Conservation (phyloP, 2,797 vertebrate species). For the Anguilla marmorata region DNA sequence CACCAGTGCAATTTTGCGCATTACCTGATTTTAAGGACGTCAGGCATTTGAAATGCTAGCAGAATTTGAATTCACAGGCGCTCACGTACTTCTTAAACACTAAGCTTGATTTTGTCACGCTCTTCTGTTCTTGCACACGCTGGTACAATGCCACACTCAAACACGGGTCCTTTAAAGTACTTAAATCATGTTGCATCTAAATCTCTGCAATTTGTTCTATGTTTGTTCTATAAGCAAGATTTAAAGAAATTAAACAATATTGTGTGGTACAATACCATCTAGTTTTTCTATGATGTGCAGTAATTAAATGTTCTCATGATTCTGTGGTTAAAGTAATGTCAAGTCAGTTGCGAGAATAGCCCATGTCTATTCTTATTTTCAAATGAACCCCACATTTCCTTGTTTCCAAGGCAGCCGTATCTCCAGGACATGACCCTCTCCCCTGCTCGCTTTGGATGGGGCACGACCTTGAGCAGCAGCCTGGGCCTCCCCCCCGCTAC, state of each 20-base stretch:
- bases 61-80: background rate
- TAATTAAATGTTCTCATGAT: background rate
- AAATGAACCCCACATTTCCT: background rate
- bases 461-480: constrained; percentile 39
- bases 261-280: no score
- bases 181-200: background rate
- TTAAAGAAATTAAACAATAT: background rate
- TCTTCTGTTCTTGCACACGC: background rate
- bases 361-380: background rate
- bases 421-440: constrained; percentile 24
- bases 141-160: background rate
- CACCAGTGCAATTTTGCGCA: background rate
- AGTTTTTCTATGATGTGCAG: no score
- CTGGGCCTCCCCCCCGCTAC: constrained; percentile 26
- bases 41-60: background rate
- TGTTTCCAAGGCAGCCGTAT: constrained; percentile 27
- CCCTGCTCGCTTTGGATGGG: background rate
- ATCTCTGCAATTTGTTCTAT: background rate
- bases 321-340: background rate
- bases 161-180: background rate
- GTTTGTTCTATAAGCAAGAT: background rate
- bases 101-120: background rate
- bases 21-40: background rate
- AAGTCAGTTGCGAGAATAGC: background rate
- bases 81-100: background rate